Base-by-base conservation (phyloP, 2,888 invertebrate species). In the Ectropis crepuscularia region DNA sequence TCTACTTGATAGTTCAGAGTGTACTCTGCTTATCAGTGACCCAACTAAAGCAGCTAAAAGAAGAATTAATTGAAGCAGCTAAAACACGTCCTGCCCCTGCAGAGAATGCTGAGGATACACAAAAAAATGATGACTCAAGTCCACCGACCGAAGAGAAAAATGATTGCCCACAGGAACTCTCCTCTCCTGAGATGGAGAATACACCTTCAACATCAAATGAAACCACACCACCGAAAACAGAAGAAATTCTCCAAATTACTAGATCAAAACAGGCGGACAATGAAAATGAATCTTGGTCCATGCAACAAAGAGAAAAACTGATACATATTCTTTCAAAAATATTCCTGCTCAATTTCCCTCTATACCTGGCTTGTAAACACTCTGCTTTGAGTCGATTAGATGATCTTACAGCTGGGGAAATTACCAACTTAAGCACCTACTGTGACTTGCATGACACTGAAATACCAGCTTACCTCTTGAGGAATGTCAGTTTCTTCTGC, bases 401-500 rank as follows among this genome's bases (percentile, higher is more conserved):
- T 90, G 97, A 97, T 76, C 92, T 97, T 7, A 95, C 96, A 8
- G 95, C 97, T 75, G 97, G 97, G 81, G 98, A 98, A 90, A 96
- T 96, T 86, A 95, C 95, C 76, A 95, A 94, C 76, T 89, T 96
- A 70, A 96, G 96, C 85, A 94, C 96, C 69, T 97, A 96, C 83
- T 98, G 98, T 92, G 98, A 98, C 91, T 94, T 98, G 54, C 96
- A 98, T 90, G 98, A 99, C 88, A 96, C 97, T 60, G 98, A 98
- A 88, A 96, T 98, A 81, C 98, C 98, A 37, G 96, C 98, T 63
- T 97, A 97, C 85, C 93, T 98, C 70, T 93, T 98, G 65, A 95
- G 98, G 61, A 98, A 98, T 90, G 98, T 98, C n/a, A 97, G 97
- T 76, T 94, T 97, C 79, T 98, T 98, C 90, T 98, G 98, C 88